Percentiles rank a stretch among this genome's conserved stretches.
These are phyloP conservation scores for Pipra filicauda DNA, from an alignment of 2,113 vertebrate species.

Conservation along the genomic window DNA sequence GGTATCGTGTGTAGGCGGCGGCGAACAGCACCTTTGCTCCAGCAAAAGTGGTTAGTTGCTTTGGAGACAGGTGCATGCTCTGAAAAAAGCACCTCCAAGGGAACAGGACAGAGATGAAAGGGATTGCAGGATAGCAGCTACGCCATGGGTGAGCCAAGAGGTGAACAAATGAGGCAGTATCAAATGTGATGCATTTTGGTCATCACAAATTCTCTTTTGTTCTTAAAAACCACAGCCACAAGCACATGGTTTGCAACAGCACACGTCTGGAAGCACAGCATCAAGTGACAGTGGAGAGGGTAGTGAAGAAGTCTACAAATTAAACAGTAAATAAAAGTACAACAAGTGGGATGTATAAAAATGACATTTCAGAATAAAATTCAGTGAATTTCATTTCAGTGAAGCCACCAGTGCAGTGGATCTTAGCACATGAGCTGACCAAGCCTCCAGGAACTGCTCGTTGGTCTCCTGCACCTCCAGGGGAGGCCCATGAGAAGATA, in stretches of 20 bases:
- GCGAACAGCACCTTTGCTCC: neutral
- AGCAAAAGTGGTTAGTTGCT: slow-evolving; percentile 24
- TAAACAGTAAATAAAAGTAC: neutral
- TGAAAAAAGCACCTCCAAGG: neutral
- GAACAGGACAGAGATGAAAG: fast-evolving
- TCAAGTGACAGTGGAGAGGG: neutral
- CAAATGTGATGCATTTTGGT: neutral
- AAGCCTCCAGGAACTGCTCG: neutral
- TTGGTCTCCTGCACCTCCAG: neutral
- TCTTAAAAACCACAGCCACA: neutral
- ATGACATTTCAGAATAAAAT: neutral
- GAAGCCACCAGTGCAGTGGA: neutral
- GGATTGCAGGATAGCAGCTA: neutral
- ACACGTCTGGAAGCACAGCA: neutral
- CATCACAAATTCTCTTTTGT: neutral
- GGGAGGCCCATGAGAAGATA: neutral
- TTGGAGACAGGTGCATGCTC: slow-evolving; percentile 8
- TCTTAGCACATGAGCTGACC: neutral
- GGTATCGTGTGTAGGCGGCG: slow-evolving; percentile 25
- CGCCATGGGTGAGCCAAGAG: neutral
- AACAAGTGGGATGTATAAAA: neutral
- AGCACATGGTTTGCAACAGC: fast-evolving
- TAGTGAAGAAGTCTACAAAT: neutral
- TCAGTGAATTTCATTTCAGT: neutral
- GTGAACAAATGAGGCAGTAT: neutral